A percentile compares a stretch with the other conserved stretches of the same genome.
Conservation (phyloP, 2,797 vertebrate species). For the Aphelocoma californica region DNA sequence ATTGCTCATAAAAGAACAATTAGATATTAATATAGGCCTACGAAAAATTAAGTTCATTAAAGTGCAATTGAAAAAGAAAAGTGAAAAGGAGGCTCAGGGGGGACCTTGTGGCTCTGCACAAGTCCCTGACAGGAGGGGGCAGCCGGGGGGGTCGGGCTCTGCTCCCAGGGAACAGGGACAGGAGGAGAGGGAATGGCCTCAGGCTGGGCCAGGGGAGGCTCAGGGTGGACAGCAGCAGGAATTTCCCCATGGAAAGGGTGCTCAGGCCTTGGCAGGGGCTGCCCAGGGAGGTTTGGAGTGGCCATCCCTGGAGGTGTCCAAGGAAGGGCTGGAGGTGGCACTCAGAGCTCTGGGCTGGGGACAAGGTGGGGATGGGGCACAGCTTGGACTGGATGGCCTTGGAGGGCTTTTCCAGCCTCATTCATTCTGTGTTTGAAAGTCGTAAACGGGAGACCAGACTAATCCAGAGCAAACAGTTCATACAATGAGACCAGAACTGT, state of each 20-base stretch:
- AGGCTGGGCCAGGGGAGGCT: too few relatives aligned
- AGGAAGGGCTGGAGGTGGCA: not conserved
- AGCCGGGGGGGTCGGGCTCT: fast-evolving
- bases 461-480: not conserved
- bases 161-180: not conserved
- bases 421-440: not conserved
- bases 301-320: not conserved
- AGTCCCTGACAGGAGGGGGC: not conserved
- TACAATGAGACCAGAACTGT: not conserved
- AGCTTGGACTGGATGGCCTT: fast-evolving
- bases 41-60: not conserved
- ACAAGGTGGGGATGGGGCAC: fast-evolving
- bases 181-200: too few relatives aligned
- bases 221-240: too few relatives aligned
- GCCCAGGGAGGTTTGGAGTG: not conserved
- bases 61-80: not conserved
- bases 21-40: not conserved
- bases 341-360: not conserved
- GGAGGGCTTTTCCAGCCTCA: not conserved
- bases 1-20: not conserved
- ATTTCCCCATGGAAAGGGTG: too few relatives aligned
- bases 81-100: not conserved
- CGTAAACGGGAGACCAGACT: not conserved
- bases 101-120: not conserved
- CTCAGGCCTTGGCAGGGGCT: not conserved